Evolutionary conservation across 2,888 invertebrate genomes (phyloP).

Genomic region (Ectemnius continuus): DNA sequence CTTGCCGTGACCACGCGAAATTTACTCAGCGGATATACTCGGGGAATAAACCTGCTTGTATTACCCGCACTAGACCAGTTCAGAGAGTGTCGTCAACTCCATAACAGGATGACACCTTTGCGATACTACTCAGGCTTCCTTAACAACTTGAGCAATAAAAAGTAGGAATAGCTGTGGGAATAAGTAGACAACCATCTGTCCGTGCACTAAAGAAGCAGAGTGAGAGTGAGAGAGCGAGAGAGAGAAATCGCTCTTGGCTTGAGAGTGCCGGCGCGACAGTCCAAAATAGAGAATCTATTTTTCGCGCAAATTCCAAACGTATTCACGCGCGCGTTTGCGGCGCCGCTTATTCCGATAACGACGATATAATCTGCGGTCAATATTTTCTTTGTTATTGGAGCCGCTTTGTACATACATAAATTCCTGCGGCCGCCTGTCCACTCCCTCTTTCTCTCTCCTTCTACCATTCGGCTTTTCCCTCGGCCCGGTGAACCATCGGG

Average conservation of each 20-base stretch:
- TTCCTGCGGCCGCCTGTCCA: constrained; percentile 1
- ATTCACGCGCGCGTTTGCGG: constrained; percentile 20
- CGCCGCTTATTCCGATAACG: constrained; percentile 24
- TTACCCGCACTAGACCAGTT: background rate
- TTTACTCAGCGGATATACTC: background rate
- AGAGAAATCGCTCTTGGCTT: constrained; percentile 15
- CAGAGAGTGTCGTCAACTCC: too few species aligned
- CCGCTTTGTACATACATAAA: constrained; percentile 4
- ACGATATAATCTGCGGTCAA: constrained; percentile 31
- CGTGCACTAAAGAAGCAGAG: too few species aligned
- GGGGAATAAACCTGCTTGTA: background rate
- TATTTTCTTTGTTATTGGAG: constrained; percentile 24
- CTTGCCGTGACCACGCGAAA: background rate
- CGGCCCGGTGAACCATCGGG: background rate
- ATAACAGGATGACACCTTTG: too few species aligned
- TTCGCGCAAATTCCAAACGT: constrained; percentile 11
- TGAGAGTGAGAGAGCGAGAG: too few species aligned
- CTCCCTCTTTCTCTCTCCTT: background rate
- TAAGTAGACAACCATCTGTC: too few species aligned
- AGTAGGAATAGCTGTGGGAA: too few species aligned
- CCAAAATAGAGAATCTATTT: constrained; percentile 31
- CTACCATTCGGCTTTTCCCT: background rate
- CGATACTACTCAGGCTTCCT: too few species aligned
- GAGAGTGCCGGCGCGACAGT: constrained; percentile 6
- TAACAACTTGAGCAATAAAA: too few species aligned